Percentiles rank a stretch among this genome's conserved stretches.
These are phyloP conservation scores for Coendou prehensilis DNA, from an alignment of 2,797 vertebrate species.

Conservation along the genomic window DNA sequence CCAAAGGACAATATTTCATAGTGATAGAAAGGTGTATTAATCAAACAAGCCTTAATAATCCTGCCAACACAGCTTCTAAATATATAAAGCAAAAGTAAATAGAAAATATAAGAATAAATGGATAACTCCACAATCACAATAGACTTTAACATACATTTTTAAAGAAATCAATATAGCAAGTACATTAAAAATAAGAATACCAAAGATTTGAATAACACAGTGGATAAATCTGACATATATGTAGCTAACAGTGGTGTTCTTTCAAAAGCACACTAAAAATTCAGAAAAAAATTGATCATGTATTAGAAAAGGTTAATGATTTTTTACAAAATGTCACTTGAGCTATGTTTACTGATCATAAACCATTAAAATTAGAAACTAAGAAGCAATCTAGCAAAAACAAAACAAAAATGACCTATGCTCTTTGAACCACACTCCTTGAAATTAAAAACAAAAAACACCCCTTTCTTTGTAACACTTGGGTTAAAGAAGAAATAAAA, in stretches of 20 bases:
- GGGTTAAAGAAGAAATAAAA: constrained; percentile 65
- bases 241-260: not conserved
- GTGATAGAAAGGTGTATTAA: constrained; percentile 44
- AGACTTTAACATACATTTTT: not conserved
- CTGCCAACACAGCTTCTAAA: constrained; percentile 52
- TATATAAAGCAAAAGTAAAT: constrained; percentile 50
- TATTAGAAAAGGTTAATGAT: constrained; percentile 50
- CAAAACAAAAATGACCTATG: not conserved
- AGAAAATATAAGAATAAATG: constrained; percentile 42
- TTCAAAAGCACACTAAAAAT: constrained; percentile 44
- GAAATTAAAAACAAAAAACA: not conserved
- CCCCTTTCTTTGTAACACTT: constrained; percentile 42
- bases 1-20: constrained; percentile 48
- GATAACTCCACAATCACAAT: not conserved
- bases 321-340: not conserved
- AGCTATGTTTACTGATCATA: not conserved
- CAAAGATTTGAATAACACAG: constrained; percentile 35
- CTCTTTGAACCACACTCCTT: not conserved
- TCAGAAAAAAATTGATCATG: not conserved
- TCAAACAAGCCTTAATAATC: constrained; percentile 35
- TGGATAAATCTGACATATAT: constrained; percentile 10
- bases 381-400: not conserved
- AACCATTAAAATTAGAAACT: constrained; percentile 49
- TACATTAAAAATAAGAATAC: not conserved
- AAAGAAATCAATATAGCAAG: constrained; percentile 6